These are phyloP conservation scores for Tenthredo livida DNA, from an alignment of 2,888 invertebrate species.

Conservation along the genomic window DNA sequence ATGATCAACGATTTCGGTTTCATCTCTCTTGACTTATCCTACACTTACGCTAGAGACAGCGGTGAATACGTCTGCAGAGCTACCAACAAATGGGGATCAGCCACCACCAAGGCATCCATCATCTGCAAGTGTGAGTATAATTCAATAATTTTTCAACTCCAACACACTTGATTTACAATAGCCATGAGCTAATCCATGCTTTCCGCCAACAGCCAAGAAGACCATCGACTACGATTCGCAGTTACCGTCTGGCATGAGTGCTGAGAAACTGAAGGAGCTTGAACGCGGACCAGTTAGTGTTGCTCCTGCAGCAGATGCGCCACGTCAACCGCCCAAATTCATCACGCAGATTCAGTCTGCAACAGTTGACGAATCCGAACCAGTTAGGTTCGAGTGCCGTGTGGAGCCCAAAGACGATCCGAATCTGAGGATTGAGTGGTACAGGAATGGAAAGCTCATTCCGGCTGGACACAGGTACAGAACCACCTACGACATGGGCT, in stretches of 20 bases:
- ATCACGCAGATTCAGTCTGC: slow-evolving; percentile 92
- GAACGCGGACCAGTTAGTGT: slow-evolving; percentile 90
- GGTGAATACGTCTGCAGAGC: slow-evolving; percentile 96
- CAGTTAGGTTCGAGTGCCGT: slow-evolving; percentile 95
- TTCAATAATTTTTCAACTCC: background rate
- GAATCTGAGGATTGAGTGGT: slow-evolving; percentile 95
- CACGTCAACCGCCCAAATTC: slow-evolving; percentile 90
- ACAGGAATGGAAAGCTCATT: slow-evolving; percentile 92
- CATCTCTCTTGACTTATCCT: slow-evolving; percentile 94
- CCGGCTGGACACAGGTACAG: slow-evolving; percentile 95
- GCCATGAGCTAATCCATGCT: background rate
- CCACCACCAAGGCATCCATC: slow-evolving; percentile 93
- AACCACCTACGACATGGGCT: slow-evolving; percentile 95
- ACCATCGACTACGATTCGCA: slow-evolving; percentile 94
- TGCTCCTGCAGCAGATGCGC: slow-evolving; percentile 85
- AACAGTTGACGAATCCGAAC: slow-evolving; percentile 94
- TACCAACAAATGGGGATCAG: slow-evolving; percentile 96
- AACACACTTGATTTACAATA: background rate
- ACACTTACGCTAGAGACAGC: slow-evolving; percentile 93
- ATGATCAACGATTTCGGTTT: slow-evolving; percentile 97
- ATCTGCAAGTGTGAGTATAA: slow-evolving; percentile 87
- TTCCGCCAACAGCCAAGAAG: slow-evolving; percentile 77
- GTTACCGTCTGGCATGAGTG: slow-evolving; percentile 94
- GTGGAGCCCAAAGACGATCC: slow-evolving; percentile 97
- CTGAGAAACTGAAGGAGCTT: slow-evolving; percentile 93